phyloP scores from a whole-genome alignment of 1,140 invertebrate genomes.

The Drosophila simulans region DNA sequence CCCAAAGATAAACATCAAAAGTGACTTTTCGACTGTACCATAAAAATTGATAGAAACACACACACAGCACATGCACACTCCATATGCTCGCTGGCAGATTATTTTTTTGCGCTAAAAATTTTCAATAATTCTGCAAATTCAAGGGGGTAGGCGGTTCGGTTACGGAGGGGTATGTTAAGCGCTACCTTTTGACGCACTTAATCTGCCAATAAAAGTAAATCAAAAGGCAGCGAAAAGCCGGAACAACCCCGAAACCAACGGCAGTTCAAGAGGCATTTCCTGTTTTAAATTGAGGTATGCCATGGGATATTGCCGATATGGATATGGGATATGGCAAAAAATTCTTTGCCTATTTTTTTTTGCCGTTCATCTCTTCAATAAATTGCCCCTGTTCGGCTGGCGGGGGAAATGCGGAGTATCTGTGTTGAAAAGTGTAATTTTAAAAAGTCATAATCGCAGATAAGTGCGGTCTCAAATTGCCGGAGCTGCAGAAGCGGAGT shows the following conservation, averaged over 20 bases:
- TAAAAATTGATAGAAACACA: conserved; percentile 73
- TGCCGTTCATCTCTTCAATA: conserved; percentile 51
- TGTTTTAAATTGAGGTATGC: conserved; percentile 83
- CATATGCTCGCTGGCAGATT: conserved; percentile 26
- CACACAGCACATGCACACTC: conserved; percentile 17
- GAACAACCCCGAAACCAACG: conserved; percentile 45
- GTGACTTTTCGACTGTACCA: conserved; percentile 65
- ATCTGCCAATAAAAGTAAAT: conserved; percentile 84
- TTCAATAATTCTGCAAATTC: conserved; percentile 65
- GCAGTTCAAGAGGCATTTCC: conserved; percentile 81
- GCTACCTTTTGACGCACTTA: conserved; percentile 80
- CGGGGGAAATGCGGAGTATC: conserved; percentile 12
- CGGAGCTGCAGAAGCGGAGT: conserved; percentile 31
- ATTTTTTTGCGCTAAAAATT: conserved; percentile 54
- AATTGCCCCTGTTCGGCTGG: conserved; percentile 53
- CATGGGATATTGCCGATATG: conserved; percentile 74
- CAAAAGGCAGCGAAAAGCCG: conserved; percentile 69
- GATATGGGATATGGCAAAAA: conserved; percentile 65
- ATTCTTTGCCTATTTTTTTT: conserved; percentile 55
- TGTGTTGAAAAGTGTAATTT: conserved; percentile 83
- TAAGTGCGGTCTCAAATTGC: conserved; percentile 84
- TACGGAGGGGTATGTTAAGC: conserved; percentile 52
- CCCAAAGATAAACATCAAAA: conserved; percentile 73
- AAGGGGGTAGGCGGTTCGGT: conserved; percentile 12
- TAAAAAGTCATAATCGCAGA: conserved; percentile 84